These are phyloP conservation scores for Eristalinus aeneus DNA, from an alignment of 2,888 invertebrate genomes.

Conservation along the genomic window DNA sequence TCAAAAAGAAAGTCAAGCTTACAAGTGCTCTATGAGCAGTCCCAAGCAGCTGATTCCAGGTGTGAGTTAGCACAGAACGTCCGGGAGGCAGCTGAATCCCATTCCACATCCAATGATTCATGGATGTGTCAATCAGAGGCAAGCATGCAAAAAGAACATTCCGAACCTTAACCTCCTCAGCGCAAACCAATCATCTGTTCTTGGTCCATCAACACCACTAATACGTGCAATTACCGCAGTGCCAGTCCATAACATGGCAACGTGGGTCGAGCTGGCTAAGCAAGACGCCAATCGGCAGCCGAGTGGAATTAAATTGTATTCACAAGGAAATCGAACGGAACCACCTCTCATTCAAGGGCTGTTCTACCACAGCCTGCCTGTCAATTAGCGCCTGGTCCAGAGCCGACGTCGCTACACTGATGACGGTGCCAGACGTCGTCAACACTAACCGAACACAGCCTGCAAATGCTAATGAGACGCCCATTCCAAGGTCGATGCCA, in stretches of 20 bases:
- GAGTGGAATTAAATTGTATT: conserved; percentile 29
- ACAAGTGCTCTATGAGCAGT: no score
- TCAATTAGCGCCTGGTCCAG: conserved; percentile 60
- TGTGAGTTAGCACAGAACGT: no score
- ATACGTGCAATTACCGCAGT: conserved; percentile 44
- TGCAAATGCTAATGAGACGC: conserved; percentile 59
- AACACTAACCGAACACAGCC: conserved; percentile 34
- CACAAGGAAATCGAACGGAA: conserved; percentile 50
- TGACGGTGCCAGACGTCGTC: conserved; percentile 21
- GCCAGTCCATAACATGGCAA: conserved; percentile 10
- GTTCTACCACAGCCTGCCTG: background rate
- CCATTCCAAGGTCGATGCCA: conserved; percentile 29
- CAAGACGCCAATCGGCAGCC: conserved; percentile 28
- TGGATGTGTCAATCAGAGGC: no score
- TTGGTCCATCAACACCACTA: conserved; percentile 43
- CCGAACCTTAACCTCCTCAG: no score
- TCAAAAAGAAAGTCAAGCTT: no score
- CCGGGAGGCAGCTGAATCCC: no score
- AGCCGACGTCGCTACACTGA: background rate
- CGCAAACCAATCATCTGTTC: conserved; percentile 23
- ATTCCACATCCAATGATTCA: no score
- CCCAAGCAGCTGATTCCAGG: no score
- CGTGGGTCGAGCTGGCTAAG: conserved; percentile 12
- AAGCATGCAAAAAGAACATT: no score
- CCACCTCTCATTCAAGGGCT: conserved; percentile 50